These are phyloP conservation scores for Craseonycteris thonglongyai DNA, from an alignment of 2,113 vertebrate genomes.

Conservation along the genomic window DNA sequence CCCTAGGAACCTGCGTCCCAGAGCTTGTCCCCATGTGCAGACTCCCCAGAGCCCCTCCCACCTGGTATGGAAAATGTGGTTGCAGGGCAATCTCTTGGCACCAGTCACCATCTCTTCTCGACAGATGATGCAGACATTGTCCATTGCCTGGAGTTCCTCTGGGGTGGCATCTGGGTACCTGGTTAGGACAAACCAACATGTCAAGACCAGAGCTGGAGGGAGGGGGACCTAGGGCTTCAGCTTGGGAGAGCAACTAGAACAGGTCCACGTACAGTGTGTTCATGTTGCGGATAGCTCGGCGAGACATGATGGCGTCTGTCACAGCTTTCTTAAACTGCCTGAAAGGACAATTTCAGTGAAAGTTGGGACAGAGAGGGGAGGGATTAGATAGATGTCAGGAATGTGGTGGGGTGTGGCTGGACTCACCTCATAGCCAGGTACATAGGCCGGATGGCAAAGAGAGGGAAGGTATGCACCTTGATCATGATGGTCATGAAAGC, in stretches of 20 bases:
- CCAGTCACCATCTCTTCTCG: constrained; percentile 97
- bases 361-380: not conserved
- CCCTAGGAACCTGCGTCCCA: not conserved
- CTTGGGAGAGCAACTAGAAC: rapidly evolving
- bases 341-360: not conserved
- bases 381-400: not conserved
- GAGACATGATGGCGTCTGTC: constrained; percentile 96
- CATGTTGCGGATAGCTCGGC: constrained; percentile 97
- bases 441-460: constrained; percentile 99
- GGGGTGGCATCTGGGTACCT: constrained; percentile 96
- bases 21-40: not conserved
- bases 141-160: constrained; percentile 91
- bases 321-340: constrained; percentile 98
- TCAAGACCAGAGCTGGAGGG: not conserved
- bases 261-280: constrained; percentile 92
- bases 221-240: not conserved
- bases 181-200: not conserved
- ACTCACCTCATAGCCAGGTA: constrained; percentile 98
- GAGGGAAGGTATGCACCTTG: constrained; percentile 97
- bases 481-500: constrained; percentile 99
- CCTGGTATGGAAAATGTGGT: constrained; percentile 99
- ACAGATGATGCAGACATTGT: constrained; percentile 98
- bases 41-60: constrained; percentile 29
- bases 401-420: too few relatives aligned
- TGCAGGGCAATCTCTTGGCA: constrained; percentile 95